Evolutionary conservation across 2,888 invertebrate genomes (phyloP).

Genomic region (Sarcophaga carnaria): DNA sequence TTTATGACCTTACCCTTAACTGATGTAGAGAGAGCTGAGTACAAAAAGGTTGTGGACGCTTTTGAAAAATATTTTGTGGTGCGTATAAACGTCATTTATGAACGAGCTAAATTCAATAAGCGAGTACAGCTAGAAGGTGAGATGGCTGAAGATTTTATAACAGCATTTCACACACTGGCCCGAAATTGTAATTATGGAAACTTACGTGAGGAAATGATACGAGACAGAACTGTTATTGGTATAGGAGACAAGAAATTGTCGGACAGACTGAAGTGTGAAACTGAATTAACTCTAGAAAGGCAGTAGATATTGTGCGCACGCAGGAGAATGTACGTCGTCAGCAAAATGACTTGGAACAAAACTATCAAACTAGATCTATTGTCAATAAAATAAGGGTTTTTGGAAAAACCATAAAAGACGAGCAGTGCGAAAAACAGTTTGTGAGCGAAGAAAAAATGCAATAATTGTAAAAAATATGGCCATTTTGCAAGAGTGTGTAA

Average conservation of each 20-base stretch:
- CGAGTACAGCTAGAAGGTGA: constrained; percentile 1
- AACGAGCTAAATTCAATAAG: constrained; percentile 50
- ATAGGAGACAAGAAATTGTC: constrained; percentile 25
- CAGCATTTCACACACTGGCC: constrained; percentile 41
- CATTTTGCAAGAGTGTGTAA: constrained; percentile 34
- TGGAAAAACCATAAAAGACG: background rate
- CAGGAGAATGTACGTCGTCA: constrained; percentile 1
- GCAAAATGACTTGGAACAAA: background rate
- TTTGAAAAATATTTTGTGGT: constrained; percentile 52
- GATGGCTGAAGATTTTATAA: constrained; percentile 48
- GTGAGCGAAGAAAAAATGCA: constrained; percentile 23
- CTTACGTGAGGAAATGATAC: constrained; percentile 48
- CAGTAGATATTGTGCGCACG: background rate
- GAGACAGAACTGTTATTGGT: constrained; percentile 44
- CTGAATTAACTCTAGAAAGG: constrained; percentile 36
- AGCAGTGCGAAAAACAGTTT: background rate
- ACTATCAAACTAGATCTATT: background rate
- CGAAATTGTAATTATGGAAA: constrained; percentile 52
- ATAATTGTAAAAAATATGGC: constrained; percentile 25
- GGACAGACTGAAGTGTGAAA: constrained; percentile 44
- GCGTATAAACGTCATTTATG: constrained; percentile 45
- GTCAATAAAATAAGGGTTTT: background rate
- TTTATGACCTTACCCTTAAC: constrained; percentile 21
- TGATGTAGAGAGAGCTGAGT: constrained; percentile 10
- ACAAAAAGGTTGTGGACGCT: too few species aligned